Evolutionary conservation across 2,797 vertebrate species (phyloP).

Genomic region (Botia kubotai): DNA sequence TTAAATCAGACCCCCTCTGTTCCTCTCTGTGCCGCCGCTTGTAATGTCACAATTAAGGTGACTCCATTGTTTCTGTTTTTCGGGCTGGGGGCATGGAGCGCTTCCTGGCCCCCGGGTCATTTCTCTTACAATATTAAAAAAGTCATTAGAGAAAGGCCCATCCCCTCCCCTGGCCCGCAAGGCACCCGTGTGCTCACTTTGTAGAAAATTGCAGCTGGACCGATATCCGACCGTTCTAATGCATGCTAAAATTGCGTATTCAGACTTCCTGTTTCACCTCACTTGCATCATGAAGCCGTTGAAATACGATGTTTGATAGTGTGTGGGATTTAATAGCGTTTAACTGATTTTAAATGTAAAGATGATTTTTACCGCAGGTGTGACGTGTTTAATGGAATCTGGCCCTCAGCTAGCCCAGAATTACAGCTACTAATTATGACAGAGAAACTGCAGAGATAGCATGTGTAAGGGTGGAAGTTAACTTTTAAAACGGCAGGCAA

Average conservation of each 20-base stretch:
- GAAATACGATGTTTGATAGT: conserved; percentile 56
- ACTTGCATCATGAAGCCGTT: conserved; percentile 62
- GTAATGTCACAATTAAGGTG: conserved; percentile 82
- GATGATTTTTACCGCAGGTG: neutral
- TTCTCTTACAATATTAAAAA: conserved; percentile 77
- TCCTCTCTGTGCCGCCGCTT: conserved; percentile 73
- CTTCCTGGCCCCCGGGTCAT: conserved; percentile 74
- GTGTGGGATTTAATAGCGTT: conserved; percentile 27
- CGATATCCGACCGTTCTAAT: conserved; percentile 63
- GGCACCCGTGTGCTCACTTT: conserved; percentile 11
- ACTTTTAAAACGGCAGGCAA: neutral
- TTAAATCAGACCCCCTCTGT: conserved; percentile 82
- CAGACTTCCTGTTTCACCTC: conserved; percentile 58
- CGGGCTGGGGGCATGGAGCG: conserved; percentile 62
- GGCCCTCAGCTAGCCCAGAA: conserved; percentile 3
- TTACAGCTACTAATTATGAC: conserved; percentile 26
- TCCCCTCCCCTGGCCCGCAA: conserved; percentile 39
- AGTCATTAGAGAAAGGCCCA: conserved; percentile 66
- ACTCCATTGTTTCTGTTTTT: conserved; percentile 76
- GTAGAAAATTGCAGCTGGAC: conserved; percentile 54
- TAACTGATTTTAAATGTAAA: conserved; percentile 41
- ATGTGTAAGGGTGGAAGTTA: conserved; percentile 1
- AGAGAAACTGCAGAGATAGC: neutral
- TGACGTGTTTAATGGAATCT: neutral
- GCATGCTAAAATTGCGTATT: conserved; percentile 16